A percentile compares a stretch with the other conserved stretches of the same genome.
Conservation (phyloP, 2,888 invertebrate species). For the Gari tellinella region DNA sequence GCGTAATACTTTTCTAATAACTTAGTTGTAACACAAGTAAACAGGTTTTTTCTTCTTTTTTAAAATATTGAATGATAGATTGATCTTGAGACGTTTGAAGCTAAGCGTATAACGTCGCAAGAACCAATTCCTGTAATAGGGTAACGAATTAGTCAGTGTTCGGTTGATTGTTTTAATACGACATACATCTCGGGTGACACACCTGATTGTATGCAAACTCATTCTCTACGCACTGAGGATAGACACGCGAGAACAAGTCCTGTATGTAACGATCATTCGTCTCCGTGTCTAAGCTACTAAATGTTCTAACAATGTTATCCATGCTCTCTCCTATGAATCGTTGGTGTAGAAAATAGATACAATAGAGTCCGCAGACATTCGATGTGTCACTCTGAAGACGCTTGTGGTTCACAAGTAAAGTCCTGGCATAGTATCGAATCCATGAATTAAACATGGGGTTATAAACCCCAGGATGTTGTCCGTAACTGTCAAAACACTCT, state of each 20-base stretch:
- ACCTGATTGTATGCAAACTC: constrained; percentile 8
- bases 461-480: not conserved
- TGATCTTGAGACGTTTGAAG: too few relatives aligned
- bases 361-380: constrained; percentile 22
- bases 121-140: too few relatives aligned
- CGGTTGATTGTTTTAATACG: too few relatives aligned
- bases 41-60: too few relatives aligned
- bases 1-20: too few relatives aligned
- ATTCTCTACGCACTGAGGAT: constrained; percentile 10
- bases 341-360: constrained; percentile 6
- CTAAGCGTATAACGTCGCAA: too few relatives aligned
- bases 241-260: not conserved
- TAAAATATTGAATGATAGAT: too few relatives aligned
- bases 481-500: constrained; percentile 20
- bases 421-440: not conserved
- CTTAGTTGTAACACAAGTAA: too few relatives aligned
- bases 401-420: not conserved
- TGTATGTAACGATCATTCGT: constrained; percentile 17
- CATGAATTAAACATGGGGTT: constrained; percentile 1
- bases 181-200: too few relatives aligned
- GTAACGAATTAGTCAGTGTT: too few relatives aligned
- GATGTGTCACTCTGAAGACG: constrained; percentile 16
- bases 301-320: not conserved
- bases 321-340: not conserved
- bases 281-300: not conserved